A percentile compares a stretch with the other conserved stretches of the same genome.
These are phyloP conservation scores for Thysanoteuthis rhombus DNA, from an alignment of 2,888 invertebrate genomes.

Conservation along the genomic window DNA sequence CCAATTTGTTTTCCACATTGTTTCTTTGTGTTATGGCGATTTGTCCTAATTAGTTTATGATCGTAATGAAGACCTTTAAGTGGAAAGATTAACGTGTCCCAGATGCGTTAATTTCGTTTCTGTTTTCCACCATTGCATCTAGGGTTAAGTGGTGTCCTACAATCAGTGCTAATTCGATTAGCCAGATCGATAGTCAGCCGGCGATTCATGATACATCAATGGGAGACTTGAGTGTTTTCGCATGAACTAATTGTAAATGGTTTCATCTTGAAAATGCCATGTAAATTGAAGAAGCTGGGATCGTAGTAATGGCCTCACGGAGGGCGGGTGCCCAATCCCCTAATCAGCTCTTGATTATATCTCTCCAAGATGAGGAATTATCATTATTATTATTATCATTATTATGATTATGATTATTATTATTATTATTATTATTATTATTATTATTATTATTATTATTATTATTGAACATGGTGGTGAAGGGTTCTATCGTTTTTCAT, in stretches of 20 bases:
- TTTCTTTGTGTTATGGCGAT: neutral
- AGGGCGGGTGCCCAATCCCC: too few species aligned
- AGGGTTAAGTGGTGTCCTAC: neutral
- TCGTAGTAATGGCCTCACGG: neutral
- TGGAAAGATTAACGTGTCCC: neutral
- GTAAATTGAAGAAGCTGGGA: neutral
- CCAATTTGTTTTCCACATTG: neutral
- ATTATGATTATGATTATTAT: too few species aligned
- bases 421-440: too few species aligned
- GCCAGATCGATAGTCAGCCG: neutral
- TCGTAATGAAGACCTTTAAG: slow-evolving; percentile 12
- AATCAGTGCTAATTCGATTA: neutral
- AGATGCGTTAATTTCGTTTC: neutral
- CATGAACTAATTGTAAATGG: neutral
- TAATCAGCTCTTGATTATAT: too few species aligned
- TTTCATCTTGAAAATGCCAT: neutral
- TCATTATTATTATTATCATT: too few species aligned
- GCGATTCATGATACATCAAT: neutral
- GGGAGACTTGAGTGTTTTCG: neutral
- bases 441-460: too few species aligned
- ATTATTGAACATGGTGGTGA: too few species aligned
- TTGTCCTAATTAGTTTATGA: neutral
- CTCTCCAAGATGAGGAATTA: too few species aligned
- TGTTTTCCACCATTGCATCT: neutral
- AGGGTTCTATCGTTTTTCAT: too few species aligned